phyloP scores from a whole-genome alignment of 2,888 invertebrate genomes.

The Eubasilissa splendida region DNA sequence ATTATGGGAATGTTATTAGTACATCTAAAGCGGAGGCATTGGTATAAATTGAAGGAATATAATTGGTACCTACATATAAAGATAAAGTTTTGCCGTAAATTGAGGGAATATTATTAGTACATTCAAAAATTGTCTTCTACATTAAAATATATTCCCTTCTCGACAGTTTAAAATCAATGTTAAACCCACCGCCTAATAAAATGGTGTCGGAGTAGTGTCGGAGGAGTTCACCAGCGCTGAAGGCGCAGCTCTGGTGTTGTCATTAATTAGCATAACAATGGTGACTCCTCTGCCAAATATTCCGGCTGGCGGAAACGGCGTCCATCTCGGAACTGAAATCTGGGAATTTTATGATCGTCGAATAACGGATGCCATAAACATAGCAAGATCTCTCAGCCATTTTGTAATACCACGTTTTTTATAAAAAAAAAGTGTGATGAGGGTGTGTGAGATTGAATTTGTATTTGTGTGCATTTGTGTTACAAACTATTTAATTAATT shows the following conservation, averaged over 20 bases:
- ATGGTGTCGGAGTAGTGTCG: not conserved
- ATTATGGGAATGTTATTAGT: no score
- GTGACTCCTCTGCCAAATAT: conserved; percentile 47
- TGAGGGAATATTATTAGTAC: no score
- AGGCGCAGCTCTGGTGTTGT: conserved; percentile 43
- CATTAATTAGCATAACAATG: conserved; percentile 54
- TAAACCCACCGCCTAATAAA: not conserved
- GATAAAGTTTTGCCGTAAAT: no score
- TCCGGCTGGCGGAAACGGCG: conserved; percentile 26
- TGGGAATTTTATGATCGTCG: conserved; percentile 43
- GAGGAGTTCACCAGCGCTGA: not conserved
- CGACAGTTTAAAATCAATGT: conserved; percentile 22
- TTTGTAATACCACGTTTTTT: not conserved
- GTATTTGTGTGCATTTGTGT: no score
- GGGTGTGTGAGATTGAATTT: no score
- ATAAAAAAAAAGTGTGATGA: no score
- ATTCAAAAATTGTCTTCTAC: no score
- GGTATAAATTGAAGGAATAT: no score
- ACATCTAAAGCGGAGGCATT: no score
- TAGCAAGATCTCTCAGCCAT: conserved; percentile 8
- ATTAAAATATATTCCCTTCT: not conserved
- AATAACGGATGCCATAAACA: conserved; percentile 14
- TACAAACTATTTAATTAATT: no score
- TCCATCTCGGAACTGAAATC: conserved; percentile 28
- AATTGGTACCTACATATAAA: no score